Evolutionary conservation across 2,113 vertebrate species (phyloP), one percentile per base, ranked within the genome.

Genomic region (Alexandromys fortis): DNA sequence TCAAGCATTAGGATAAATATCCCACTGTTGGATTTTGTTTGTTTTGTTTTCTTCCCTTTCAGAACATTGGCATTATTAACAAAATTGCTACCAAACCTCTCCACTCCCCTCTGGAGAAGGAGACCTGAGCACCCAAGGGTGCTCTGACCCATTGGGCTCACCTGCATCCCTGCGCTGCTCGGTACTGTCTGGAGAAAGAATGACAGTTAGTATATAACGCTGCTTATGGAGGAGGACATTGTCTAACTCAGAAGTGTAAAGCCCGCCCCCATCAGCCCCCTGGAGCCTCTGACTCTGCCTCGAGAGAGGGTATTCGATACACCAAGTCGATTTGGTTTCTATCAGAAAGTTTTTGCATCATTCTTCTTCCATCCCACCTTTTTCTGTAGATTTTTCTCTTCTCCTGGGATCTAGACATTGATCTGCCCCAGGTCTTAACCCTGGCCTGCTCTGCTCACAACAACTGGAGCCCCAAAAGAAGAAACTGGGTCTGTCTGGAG

Each of bases 261-360:
- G 63, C n/a, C 82, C 21, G 2, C 24, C 14, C 42, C n/a, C 68
- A 5, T 63, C 45, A 45, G 42, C 49, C 65, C 67, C 94, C 94
- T 67, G 42, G n/a, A 86, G 72, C 70, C 42, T 47, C n/a, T 55
- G 55, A 61, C 61, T 33, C 77, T 30, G 65, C 6, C 22, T 73
- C 2, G 0, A 22, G 19, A 86, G 63, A 24, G 17, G 35, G 55
- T 67, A 45, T 89, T 90, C 30, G 55, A 78, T 83, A 55, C 8
- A n/a, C 92, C 83, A 94, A 21, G 58, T 83, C 73, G 47, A 55
- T 89, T 90, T 95, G 77, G 73, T 89, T 93, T 89, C 94, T 75
- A 17, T 38, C 77, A 89, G 90, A 19, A 92, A 73, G 21, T 78
- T 47, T 70, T 45, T 85, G 26, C 83, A 52, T 55, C 45, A 49